Evolutionary conservation across 64 coral and sea anemone genomes (phyloP), one percentile per base, ranked within the genome.

Genomic region (Actinia tenebrosa): DNA sequence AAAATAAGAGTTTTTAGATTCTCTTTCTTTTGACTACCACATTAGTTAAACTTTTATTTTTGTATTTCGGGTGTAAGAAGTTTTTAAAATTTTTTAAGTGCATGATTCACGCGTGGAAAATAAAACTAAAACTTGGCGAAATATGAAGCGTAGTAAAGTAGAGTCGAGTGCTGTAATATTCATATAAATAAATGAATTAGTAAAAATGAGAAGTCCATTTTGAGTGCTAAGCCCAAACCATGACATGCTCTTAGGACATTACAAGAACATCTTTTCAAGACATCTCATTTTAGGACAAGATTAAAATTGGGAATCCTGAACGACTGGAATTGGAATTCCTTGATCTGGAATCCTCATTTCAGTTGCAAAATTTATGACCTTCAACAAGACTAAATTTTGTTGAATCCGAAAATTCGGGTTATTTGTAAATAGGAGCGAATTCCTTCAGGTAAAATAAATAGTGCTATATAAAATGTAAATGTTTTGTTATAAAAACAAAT

Each of bases 401-500:
- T 58, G 5, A 16, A 58, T 58, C 13, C 47, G 6, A 11, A 16
- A 58, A 58, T 58, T 11, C 56, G 15, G 15, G 56, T 58, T 58
- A 11, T 58, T 10, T 58, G 5, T 58, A 58, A 61, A 16, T 3
- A 3, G 60, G 60, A 3, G 15, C 60, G 60, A 61, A 61, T 19
- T 15, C 60, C 19, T 13, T 4, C 1, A 66, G 63, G 63, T 5
- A n/a, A 58, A 66, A 66, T 66, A 10, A 8, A 66, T 9, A 61
- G 3, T 61, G 18, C 3, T 69, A 27, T 69, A 25, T 75, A 8
- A 75, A 75, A 75, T 25, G 69, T 75, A 75, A 7, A 75, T 25
- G 69, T 75, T 75, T 75, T 75, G 69, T 30, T 3, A 75, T 75
- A 75, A 75, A 66, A 75, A 75, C 69, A 75, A 75, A 75, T 75